A percentile compares a stretch with the other conserved stretches of the same genome.
Conservation (phyloP, 2,888 invertebrate genomes). For the Tipula vernalis region DNA sequence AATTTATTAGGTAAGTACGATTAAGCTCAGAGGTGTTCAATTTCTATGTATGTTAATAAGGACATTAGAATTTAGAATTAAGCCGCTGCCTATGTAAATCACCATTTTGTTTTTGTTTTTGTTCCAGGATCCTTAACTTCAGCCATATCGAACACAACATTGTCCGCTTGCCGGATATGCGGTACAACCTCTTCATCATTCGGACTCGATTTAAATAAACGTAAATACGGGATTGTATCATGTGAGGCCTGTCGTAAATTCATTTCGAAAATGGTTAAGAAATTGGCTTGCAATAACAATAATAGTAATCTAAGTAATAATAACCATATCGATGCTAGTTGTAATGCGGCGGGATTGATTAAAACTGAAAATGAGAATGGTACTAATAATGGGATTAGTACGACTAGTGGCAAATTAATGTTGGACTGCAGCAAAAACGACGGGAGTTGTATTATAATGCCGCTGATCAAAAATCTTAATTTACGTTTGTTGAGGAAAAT, state of each 20-base stretch:
- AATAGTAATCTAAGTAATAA: slow-evolving; percentile 24
- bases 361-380: not conserved
- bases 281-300: slow-evolving; percentile 38
- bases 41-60: not conserved
- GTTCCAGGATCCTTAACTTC: slow-evolving; percentile 20
- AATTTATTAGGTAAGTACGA: not conserved
- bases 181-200: slow-evolving; percentile 41
- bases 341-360: not conserved
- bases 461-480: slow-evolving; percentile 55
- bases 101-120: not conserved
- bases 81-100: not conserved
- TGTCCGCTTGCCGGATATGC: slow-evolving; percentile 69
- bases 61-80: not conserved
- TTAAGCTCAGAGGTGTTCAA: not conserved
- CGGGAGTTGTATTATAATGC: slow-evolving; percentile 54
- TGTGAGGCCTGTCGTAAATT: slow-evolving; percentile 82
- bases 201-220: slow-evolving; percentile 41
- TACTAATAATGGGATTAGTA: not conserved
- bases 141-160: slow-evolving; percentile 39
- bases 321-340: not conserved
- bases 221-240: slow-evolving; percentile 72
- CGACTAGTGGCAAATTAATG: not conserved
- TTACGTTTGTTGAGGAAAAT: slow-evolving; percentile 55
- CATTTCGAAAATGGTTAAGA: slow-evolving; percentile 68
- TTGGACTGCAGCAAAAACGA: slow-evolving; percentile 21